Evolutionary conservation across 2,797 vertebrate species (phyloP).

Genomic region (Pterois miles): DNA sequence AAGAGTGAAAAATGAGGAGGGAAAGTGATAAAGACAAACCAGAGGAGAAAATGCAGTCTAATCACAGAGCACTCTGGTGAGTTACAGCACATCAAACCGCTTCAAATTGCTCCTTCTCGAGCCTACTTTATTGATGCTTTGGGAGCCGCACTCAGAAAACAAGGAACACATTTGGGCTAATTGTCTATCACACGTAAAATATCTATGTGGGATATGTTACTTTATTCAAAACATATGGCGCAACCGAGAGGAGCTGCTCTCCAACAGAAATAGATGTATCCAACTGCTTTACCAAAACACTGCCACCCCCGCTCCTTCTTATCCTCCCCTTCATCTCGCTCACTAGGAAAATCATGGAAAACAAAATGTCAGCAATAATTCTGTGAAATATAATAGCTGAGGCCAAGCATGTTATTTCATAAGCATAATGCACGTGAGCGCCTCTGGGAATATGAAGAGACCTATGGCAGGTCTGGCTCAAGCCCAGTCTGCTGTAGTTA

Average conservation of each 20-base stretch:
- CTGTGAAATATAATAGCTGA: slow-evolving; percentile 68
- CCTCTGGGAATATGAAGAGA: slow-evolving; percentile 59
- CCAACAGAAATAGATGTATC: slow-evolving; percentile 31
- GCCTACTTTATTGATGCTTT: slow-evolving; percentile 51
- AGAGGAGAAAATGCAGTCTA: slow-evolving; percentile 56
- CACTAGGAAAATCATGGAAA: slow-evolving; percentile 71
- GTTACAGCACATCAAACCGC: slow-evolving; percentile 61
- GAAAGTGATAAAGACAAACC: slow-evolving; percentile 63
- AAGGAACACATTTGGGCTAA: slow-evolving; percentile 55
- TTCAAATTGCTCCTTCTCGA: slow-evolving; percentile 44
- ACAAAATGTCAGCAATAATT: slow-evolving; percentile 78
- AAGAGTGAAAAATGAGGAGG: slow-evolving; percentile 30
- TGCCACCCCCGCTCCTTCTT: slow-evolving; percentile 22
- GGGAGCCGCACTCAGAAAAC: slow-evolving; percentile 52
- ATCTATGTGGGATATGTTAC: slow-evolving; percentile 50
- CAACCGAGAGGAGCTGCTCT: slow-evolving; percentile 29
- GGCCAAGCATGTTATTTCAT: slow-evolving; percentile 71
- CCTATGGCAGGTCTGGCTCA: slow-evolving; percentile 54
- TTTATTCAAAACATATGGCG: slow-evolving; percentile 58
- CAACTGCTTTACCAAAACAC: slow-evolving; percentile 49
- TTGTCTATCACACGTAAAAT: slow-evolving; percentile 55
- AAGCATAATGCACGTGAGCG: slow-evolving; percentile 61
- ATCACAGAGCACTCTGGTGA: slow-evolving; percentile 55
- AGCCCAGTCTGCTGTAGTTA: slow-evolving; percentile 51
- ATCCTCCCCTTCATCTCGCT: slow-evolving; percentile 43